Base-by-base conservation (phyloP, 2,113 vertebrate genomes). In the Zosterops japonicus region DNA sequence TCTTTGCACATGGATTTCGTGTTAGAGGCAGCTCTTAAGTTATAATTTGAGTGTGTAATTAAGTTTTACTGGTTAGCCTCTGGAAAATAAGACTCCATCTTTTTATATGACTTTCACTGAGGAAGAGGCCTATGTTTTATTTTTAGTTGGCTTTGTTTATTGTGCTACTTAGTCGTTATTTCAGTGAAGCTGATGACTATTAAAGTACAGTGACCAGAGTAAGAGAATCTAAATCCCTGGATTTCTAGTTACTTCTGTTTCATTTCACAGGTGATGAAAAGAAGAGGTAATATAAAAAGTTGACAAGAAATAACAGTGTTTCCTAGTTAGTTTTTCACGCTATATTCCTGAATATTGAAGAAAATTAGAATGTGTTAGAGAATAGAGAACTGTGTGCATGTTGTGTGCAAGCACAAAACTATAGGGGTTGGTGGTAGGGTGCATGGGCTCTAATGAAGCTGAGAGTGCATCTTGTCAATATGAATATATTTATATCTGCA, bases 91-190 rank as follows among this genome's bases (percentile, higher is more conserved):
- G 70, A 25, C 46, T 89, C 11, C 33, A 61, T 64, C 25, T 81
- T 90, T 80, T 76, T 52, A 35, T 59, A 9, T 41, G 68, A 64
- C n/a, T 84, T 89, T 41, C 46, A 56, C 49, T 2, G 11, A 78
- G 35, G 61, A 85, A 75, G 23, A 79, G 17, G 20, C 31, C 70
- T 56, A 14, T 72, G 31, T 41, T 93, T 67, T 71, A 71, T 95
- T 97, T 95, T 65, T 59, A 69, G 31, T 74, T 94, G 53, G 8
- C 44, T 87, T 78, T 93, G 44, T 87, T 95, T 92, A 42, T 71
- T 94, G 46, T 64, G 57, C 63, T 89, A 3, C 57, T 97, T 60
- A 35, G 31, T 93, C 55, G 24, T 76, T 87, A 75, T 60, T 95
- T 89, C 57, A 61, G 53, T 88, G 75, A 90, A 76, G 42, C 41